Evolutionary conservation across 1,140 invertebrate genomes (phyloP), one percentile per base, ranked within the genome.

Genomic region (Uloborus diversus): DNA sequence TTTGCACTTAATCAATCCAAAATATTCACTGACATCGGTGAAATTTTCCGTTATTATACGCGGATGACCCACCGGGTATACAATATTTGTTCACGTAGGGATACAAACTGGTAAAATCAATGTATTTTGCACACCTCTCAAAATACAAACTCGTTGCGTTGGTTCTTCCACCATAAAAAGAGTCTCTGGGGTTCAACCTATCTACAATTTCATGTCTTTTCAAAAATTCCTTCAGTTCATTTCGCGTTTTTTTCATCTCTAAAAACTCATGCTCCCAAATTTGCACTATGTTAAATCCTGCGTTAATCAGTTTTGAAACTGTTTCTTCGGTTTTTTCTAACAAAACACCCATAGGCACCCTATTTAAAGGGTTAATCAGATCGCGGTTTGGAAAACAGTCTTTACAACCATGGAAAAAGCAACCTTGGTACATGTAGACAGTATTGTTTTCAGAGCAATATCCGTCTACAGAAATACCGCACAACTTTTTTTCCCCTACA

Each of bases 41-140:
- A 84, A 84, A 37, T 84, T 70, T 57, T 83, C 83, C 3, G 84
- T 82, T 4, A 85, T 83, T 23, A 87, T 82, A 42, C 68, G 80
- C 7, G 86, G 86, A 73, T 87, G 85, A 27, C 84, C 84, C 14
- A 87, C 37, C 2, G 86, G 86, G 81, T 84, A 87, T 20, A 7
- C 4, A 51, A 25, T 33, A 78, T 23, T 1, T 59, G 35, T 32
- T 23, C 7, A 66, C 37, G 9, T 23, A 65, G 9, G 73, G 73
- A 25, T 78, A 78, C 4, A 78, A 42, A 3, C 32, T 47, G 4
- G 73, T 78, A 32, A 78, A 78, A 27, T 78, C 73, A 14, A 78
- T 3, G 28, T 78, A 78, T 42, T 51, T 47, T 47, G 27, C 27
- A 9, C 4, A 1, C 11, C 57, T 28, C 27, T 61, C 27, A 25